phyloP scores from a whole-genome alignment of 2,113 vertebrate species.

The Hassar affinis region DNA sequence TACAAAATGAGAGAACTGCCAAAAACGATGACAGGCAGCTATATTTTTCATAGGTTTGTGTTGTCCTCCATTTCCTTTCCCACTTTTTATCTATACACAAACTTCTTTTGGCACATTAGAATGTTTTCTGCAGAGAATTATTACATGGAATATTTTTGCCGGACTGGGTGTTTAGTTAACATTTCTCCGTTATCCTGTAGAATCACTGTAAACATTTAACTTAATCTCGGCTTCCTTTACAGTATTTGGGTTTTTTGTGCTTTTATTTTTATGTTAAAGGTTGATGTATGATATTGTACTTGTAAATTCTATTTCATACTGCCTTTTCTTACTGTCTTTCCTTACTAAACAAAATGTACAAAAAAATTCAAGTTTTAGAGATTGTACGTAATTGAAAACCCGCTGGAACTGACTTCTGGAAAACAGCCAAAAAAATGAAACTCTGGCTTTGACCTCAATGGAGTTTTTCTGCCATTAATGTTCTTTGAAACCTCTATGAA shows the following conservation, averaged over 20 bases:
- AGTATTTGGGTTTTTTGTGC: background rate
- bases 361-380: constrained; percentile 1
- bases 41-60: constrained; percentile 3
- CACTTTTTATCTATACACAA: constrained; percentile 12
- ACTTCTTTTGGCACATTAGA: background rate
- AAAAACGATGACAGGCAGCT: constrained; percentile 62
- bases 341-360: constrained; percentile 8
- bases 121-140: background rate
- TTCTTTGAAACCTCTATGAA: background rate
- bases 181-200: background rate
- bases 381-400: background rate
- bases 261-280: constrained; percentile 7
- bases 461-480: background rate
- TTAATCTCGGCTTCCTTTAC: constrained; percentile 3
- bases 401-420: background rate
- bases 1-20: constrained; percentile 75
- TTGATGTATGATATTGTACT: background rate
- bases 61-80: background rate
- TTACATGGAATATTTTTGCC: background rate
- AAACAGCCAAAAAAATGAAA: background rate
- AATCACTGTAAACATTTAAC: background rate
- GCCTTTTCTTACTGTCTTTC: constrained; percentile 2
- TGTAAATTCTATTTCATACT: constrained; percentile 7
- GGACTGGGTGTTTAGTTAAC: background rate
- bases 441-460: background rate